A percentile compares a stretch with the other conserved stretches of the same genome.
These are phyloP conservation scores for Dermatemys mawii DNA, from an alignment of 2,113 vertebrate species.

Conservation along the genomic window DNA sequence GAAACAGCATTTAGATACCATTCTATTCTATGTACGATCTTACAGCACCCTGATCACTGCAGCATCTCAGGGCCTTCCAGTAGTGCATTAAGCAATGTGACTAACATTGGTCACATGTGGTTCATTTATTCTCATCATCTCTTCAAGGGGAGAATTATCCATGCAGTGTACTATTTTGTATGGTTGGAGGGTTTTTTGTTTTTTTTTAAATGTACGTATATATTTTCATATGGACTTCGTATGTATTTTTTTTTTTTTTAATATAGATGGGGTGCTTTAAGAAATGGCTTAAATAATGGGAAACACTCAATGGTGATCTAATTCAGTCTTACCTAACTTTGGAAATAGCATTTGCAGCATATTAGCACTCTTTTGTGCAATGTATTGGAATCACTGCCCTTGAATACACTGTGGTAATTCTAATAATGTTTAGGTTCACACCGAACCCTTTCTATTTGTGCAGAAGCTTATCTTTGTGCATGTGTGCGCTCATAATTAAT, in stretches of 20 bases:
- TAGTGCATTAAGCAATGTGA: background rate
- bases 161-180: background rate
- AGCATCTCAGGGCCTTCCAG: background rate
- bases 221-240: background rate
- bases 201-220: background rate
- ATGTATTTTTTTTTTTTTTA: background rate
- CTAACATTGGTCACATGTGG: background rate
- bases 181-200: background rate
- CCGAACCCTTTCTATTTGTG: background rate
- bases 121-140: background rate
- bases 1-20: background rate
- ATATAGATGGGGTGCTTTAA: background rate
- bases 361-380: background rate
- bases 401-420: background rate
- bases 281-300: background rate
- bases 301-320: rapidly evolving
- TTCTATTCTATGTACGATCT: background rate
- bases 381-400: background rate
- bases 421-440: background rate
- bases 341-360: background rate
- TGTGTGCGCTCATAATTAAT: background rate
- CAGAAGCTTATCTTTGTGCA: background rate
- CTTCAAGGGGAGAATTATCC: background rate
- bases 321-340: background rate
- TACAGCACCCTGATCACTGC: background rate